Conservation (phyloP, 2,888 invertebrate species). For the Lagria hirta region DNA sequence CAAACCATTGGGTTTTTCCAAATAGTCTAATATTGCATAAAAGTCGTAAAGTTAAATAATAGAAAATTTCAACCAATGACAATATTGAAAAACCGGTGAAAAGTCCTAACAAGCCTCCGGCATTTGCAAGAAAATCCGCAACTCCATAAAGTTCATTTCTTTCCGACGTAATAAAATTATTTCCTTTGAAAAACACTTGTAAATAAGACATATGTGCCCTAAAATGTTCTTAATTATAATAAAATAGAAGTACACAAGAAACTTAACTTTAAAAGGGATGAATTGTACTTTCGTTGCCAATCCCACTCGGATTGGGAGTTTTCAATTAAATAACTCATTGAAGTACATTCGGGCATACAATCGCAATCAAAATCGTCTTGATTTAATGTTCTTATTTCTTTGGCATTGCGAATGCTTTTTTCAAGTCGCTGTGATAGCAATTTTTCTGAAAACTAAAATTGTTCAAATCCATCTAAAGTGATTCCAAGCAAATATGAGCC, state of each 20-base stretch:
- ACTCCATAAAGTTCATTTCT: slow-evolving; percentile 44
- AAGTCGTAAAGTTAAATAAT: slow-evolving; percentile 37
- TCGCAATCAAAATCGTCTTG: slow-evolving; percentile 54
- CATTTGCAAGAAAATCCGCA: slow-evolving; percentile 43
- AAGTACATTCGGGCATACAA: slow-evolving; percentile 63
- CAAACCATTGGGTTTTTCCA: slow-evolving; percentile 37
- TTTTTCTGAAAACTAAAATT: slow-evolving; percentile 7
- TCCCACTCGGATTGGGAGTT: slow-evolving; percentile 66
- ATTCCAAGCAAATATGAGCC: no score
- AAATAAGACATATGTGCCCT: slow-evolving; percentile 47
- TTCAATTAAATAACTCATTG: slow-evolving; percentile 66
- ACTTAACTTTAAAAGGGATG: no score
- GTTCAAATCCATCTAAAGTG: no score
- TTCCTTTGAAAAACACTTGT: slow-evolving; percentile 36
- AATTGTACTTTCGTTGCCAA: slow-evolving; percentile 43
- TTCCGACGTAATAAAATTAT: slow-evolving; percentile 39
- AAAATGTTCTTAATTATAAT: slow-evolving; percentile 20
- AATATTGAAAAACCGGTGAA: slow-evolving; percentile 42
- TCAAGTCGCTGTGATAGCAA: slow-evolving; percentile 11
- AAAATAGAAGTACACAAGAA: neutral
- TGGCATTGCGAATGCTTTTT: slow-evolving; percentile 2
- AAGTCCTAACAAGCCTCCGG: slow-evolving; percentile 44
- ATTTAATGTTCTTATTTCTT: slow-evolving; percentile 3
- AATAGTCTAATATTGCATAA: slow-evolving; percentile 35
- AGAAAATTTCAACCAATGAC: slow-evolving; percentile 38